Base-by-base conservation (phyloP, 2,888 invertebrate species). In the Drosophila seclusa region DNA sequence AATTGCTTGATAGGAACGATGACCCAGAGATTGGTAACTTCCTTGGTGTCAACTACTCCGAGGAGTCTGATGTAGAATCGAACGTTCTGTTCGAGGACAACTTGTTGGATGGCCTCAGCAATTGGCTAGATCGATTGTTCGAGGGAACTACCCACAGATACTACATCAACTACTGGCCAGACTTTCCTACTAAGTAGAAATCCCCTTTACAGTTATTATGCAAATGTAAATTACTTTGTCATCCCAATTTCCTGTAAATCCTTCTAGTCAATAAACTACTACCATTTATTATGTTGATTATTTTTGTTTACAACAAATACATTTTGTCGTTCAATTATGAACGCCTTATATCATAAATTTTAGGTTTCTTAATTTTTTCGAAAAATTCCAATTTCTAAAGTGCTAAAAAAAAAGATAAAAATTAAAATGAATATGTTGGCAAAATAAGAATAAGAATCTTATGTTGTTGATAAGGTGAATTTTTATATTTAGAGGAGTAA, bases 81-180 rank as follows among this genome's bases (percentile, higher is more conserved):
- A 94, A 92, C 92, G 93, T 95, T 82, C 92, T 95, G 62, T 94
- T 94, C 80, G 94, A 96, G 93, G 96, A 97, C 87, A 96, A 97
- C 89, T 94, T 99, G 48, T 94, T 99, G 62, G 98, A 98, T 91
- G 98, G 98, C 1, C 94, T 99, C 64, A 96, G 98, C 63, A 98
- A 98, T 94, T 99, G 99, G 99, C 94, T 99, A 90, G 99, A 99
- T 93, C 95, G 98, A 31, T 94, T 99, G 78, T 99, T 99, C 92
- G 99, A 99, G 93, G 99, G 99, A 76, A 96, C 97, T 77, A 98
- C 99, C 8, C 97, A 98, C 92, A 96, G 99, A 83, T 99, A 99
- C 94, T 97, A 98, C 93, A 96, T 99, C 87, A 98, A 98, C 93
- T 98, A 98, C 93, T 99, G 99, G 99, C 99, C 99, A n/a, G 98